Evolutionary conservation across 1,140 invertebrate genomes (phyloP).

Genomic region (Nasonia giraulti): DNA sequence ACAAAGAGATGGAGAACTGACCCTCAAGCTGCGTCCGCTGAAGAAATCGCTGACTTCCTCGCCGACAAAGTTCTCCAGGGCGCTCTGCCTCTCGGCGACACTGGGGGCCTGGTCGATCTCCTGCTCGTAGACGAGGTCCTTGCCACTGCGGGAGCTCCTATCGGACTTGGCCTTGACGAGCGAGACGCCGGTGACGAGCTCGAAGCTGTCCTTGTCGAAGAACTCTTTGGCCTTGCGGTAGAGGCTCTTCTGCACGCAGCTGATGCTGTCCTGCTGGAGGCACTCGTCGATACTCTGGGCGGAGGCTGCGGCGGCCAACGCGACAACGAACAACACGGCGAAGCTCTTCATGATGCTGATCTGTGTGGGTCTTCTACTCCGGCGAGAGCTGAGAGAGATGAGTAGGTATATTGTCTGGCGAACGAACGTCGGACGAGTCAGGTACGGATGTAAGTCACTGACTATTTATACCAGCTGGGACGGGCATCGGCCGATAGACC

Average conservation of each 20-base stretch:
- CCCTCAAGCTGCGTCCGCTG: conserved; percentile 75
- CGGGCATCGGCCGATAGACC: conserved; percentile 28
- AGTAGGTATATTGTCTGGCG: conserved; percentile 37
- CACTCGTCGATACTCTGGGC: conserved; percentile 74
- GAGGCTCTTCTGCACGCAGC: conserved; percentile 78
- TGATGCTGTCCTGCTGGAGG: conserved; percentile 79
- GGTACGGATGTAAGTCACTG: conserved; percentile 37
- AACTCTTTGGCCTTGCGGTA: conserved; percentile 78
- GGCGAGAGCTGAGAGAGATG: background rate
- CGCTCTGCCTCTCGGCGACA: conserved; percentile 75
- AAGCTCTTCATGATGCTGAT: conserved; percentile 27
- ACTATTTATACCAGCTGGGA: conserved; percentile 49
- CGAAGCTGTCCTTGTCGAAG: conserved; percentile 77
- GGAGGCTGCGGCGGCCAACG: conserved; percentile 56
- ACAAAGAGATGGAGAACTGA: conserved; percentile 54
- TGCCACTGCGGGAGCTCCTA: conserved; percentile 67
- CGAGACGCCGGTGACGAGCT: conserved; percentile 76
- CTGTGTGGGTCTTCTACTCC: background rate
- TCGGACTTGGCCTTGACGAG: conserved; percentile 73
- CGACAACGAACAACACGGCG: conserved; percentile 50
- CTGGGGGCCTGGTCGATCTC: conserved; percentile 72
- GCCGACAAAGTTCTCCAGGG: conserved; percentile 78
- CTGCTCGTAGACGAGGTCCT: conserved; percentile 71
- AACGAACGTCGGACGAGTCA: conserved; percentile 46
- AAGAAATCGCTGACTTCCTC: conserved; percentile 77